Conservation (phyloP, 2,113 vertebrate species). For the Entosphenus tridentatus region DNA sequence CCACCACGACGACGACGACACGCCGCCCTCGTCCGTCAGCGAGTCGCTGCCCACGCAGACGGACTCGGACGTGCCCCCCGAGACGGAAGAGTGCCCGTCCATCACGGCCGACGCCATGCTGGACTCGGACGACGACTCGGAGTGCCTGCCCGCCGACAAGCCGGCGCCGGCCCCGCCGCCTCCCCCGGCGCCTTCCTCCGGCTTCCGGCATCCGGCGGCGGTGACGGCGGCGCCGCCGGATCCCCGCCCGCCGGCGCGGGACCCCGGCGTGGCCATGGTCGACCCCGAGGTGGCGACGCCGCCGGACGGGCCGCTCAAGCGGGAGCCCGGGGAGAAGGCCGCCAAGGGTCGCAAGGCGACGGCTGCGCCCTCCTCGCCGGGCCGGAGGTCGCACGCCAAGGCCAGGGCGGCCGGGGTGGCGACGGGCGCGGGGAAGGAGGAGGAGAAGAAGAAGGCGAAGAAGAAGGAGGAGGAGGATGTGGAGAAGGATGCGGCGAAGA, state of each 20-base stretch:
- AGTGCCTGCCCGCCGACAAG: constrained; percentile 18
- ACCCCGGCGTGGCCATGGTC: constrained; percentile 55
- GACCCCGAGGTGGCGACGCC: constrained; percentile 31
- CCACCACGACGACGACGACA: constrained; percentile 25
- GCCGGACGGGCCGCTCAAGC: constrained; percentile 13
- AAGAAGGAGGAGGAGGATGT: too few relatives aligned
- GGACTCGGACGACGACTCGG: constrained; percentile 43
- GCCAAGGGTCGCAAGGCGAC: constrained; percentile 17
- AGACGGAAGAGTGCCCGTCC: constrained; percentile 33
- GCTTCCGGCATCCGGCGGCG: constrained; percentile 30
- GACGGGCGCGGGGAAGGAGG: too few relatives aligned
- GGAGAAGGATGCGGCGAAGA: too few relatives aligned
- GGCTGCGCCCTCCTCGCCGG: too few relatives aligned
- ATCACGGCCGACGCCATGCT: constrained; percentile 24
- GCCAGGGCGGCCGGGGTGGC: too few relatives aligned
- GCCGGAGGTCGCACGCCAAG: too few relatives aligned
- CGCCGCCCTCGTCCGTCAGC: constrained; percentile 37
- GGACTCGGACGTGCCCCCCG: constrained; percentile 34
- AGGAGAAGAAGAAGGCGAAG: too few relatives aligned
- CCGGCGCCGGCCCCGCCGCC: constrained; percentile 10
- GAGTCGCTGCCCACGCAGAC: constrained; percentile 42
- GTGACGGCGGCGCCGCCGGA: too few relatives aligned
- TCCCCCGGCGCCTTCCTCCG: constrained; percentile 14
- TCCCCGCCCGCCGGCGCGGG: constrained; percentile 36
- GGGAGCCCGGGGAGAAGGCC: constrained; percentile 11